phyloP scores from a whole-genome alignment of 2,888 invertebrate species.

The Papilio gigon region DNA sequence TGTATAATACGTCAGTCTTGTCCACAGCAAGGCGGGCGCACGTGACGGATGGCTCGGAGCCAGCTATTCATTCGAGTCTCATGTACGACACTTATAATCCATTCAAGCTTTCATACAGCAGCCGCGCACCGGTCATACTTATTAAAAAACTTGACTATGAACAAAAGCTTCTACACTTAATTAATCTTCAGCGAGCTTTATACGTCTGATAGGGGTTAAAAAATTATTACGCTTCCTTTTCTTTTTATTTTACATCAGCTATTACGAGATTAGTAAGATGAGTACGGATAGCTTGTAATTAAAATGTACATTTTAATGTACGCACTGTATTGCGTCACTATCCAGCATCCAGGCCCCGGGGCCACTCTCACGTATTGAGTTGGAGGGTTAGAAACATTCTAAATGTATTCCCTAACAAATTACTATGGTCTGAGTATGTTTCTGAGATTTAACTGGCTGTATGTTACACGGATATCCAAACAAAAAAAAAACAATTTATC shows the following conservation, averaged over 20 bases:
- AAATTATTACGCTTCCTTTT: constrained; percentile 36
- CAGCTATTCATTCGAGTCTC: constrained; percentile 72
- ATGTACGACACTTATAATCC: constrained; percentile 72
- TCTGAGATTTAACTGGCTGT: constrained; percentile 8
- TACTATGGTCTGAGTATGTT: constrained; percentile 14
- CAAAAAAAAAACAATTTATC: too few relatives aligned
- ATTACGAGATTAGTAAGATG: constrained; percentile 41
- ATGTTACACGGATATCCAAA: too few relatives aligned
- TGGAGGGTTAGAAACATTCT: constrained; percentile 10
- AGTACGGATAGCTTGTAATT: constrained; percentile 26
- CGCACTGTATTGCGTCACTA: neutral
- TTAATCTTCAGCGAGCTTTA: constrained; percentile 40
- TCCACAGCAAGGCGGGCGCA: constrained; percentile 52
- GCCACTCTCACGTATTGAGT: neutral
- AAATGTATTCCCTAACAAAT: neutral
- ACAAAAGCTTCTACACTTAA: constrained; percentile 41
- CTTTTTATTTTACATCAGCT: constrained; percentile 35
- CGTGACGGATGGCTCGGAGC: constrained; percentile 65
- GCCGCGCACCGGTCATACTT: constrained; percentile 45
- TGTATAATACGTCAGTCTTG: constrained; percentile 31
- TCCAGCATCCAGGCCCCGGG: neutral
- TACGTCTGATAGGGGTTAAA: constrained; percentile 41
- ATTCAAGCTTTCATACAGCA: constrained; percentile 57
- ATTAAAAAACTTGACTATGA: constrained; percentile 42
- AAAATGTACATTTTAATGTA: constrained; percentile 25